Evolutionary conservation across 2,888 invertebrate species (phyloP), one percentile per base, ranked within the genome.

Genomic region (Hylaea fasciaria): DNA sequence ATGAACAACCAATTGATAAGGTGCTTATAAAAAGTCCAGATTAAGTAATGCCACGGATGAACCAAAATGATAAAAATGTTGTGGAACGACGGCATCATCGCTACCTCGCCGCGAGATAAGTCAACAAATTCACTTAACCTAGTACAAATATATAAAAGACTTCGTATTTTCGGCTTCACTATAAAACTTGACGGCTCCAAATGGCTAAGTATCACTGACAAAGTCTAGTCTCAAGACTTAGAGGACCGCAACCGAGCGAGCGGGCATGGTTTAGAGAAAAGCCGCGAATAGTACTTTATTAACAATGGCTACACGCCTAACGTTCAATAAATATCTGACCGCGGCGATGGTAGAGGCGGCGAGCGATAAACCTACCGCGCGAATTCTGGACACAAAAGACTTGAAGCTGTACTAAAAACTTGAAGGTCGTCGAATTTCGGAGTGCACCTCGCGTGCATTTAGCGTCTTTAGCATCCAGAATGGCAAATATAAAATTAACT

Each of bases 31-130:
- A n/a, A n/a, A n/a, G n/a, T n/a, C n/a, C n/a, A n/a, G n/a, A n/a
- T n/a, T n/a, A n/a, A n/a, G n/a, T n/a, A n/a, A n/a, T n/a, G n/a
- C n/a, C n/a, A n/a, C n/a, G n/a, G n/a, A n/a, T n/a, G n/a, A n/a
- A n/a, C n/a, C n/a, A n/a, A n/a, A n/a, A n/a, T n/a, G n/a, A n/a
- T n/a, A n/a, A n/a, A 35, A 35, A 35, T 11, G 35, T 35, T 35
- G 35, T 5, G 22, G 5, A 22, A 22, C 11, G 35, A 35, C 35
- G 39, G 5, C 39, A 2, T n/a, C 39, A n/a, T n/a, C n/a, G n/a
- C 39, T 39, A 39, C 39, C n/a, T 37, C 47, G 47, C 35, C 35
- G 32, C 47, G 22, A 47, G 47, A 47, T 16, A 47, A 47, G 35
- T 47, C 12, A 47, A 35, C 35, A 47, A 16, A 35, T 47, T 2